Percentiles rank a stretch among this genome's conserved stretches.
phyloP scores from a whole-genome alignment of 2,888 invertebrate species.

The Anthoptus insignis region DNA sequence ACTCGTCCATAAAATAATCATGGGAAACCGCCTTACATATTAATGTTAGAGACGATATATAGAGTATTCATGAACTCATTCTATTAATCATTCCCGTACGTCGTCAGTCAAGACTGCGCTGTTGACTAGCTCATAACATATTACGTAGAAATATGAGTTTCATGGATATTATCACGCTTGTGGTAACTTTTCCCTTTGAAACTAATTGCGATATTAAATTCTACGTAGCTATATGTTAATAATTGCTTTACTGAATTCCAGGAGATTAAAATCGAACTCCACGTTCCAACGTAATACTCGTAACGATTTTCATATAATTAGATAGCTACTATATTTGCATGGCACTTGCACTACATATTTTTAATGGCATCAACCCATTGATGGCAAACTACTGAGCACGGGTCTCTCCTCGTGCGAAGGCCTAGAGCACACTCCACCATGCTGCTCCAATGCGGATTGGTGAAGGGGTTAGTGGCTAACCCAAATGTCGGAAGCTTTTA shows the following conservation, averaged over 20 bases:
- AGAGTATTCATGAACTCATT: constrained; percentile 2
- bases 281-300: not conserved
- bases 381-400: too few relatives aligned
- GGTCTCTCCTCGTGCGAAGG: too few relatives aligned
- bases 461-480: too few relatives aligned
- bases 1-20: too few relatives aligned
- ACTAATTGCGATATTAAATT: constrained; percentile 12
- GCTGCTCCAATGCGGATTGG: too few relatives aligned
- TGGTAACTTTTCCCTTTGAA: not conserved
- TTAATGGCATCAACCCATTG: too few relatives aligned
- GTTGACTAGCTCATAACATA: constrained; percentile 1
- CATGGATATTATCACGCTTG: not conserved
- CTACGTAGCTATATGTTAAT: not conserved
- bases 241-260: not conserved
- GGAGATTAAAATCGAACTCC: not conserved
- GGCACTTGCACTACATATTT: too few relatives aligned
- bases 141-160: constrained; percentile 6
- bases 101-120: not conserved
- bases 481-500: too few relatives aligned
- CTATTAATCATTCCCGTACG: constrained; percentile 8
- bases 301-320: too few relatives aligned
- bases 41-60: not conserved
- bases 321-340: not conserved
- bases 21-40: too few relatives aligned
- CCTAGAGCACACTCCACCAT: too few relatives aligned